Conservation (phyloP, 2,888 invertebrate genomes). For the Coleophora deauratella region DNA sequence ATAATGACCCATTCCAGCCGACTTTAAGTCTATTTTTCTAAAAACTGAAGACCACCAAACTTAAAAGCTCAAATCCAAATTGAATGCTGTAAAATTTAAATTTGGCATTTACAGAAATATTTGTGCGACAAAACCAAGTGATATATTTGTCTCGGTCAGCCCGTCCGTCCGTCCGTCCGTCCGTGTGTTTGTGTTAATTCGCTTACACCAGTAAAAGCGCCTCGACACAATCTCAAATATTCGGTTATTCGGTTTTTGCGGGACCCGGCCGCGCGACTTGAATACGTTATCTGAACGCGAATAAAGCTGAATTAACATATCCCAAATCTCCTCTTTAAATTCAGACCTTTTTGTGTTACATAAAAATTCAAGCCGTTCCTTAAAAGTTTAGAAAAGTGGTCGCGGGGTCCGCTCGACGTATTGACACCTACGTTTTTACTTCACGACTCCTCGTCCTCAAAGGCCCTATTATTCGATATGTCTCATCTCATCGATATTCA, state of each 20-base stretch:
- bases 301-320: conserved; percentile 59
- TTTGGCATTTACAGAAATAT: conserved; percentile 5
- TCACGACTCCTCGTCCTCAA: conserved; percentile 35
- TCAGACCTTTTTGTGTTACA: conserved; percentile 48
- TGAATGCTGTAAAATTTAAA: conserved; percentile 7
- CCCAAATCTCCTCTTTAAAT: conserved; percentile 43
- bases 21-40: too few relatives aligned
- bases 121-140: conserved; percentile 26
- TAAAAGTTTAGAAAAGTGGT: conserved; percentile 41
- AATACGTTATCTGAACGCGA: conserved; percentile 48
- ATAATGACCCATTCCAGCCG: too few relatives aligned
- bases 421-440: conserved; percentile 61
- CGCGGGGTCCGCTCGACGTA: conserved; percentile 25
- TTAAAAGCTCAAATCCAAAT: background rate
- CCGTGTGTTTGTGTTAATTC: conserved; percentile 41
- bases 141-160: conserved; percentile 29
- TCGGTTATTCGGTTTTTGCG: conserved; percentile 53
- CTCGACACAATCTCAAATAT: conserved; percentile 54
- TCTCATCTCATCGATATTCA: conserved; percentile 62
- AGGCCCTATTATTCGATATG: conserved; percentile 50
- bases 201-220: conserved; percentile 50
- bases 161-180: background rate
- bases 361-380: conserved; percentile 50
- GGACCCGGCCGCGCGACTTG: conserved; percentile 37
- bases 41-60: background rate